phyloP scores from a whole-genome alignment of 2,113 vertebrate species.

The Rhagologus leucostigma region DNA sequence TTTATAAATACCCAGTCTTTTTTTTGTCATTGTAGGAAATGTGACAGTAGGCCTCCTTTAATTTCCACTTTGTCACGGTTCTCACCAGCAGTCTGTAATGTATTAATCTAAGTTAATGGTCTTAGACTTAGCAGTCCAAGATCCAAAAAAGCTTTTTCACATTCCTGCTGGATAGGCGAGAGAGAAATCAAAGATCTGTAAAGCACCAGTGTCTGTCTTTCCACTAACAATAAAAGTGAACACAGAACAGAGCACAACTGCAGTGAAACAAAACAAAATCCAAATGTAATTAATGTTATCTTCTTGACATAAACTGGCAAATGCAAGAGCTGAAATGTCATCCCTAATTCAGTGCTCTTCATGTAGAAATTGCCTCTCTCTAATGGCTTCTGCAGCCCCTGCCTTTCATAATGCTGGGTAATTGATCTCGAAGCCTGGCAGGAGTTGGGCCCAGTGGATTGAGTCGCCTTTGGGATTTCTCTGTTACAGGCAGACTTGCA shows the following conservation, averaged over 20 bases:
- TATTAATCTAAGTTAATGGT: background rate
- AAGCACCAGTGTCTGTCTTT: background rate
- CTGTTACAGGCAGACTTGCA: background rate
- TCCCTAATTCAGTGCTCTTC: slow-evolving; percentile 43
- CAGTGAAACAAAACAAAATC: slow-evolving; percentile 53
- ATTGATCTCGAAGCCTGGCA: slow-evolving; percentile 39
- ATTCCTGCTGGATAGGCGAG: background rate
- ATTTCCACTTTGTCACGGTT: background rate
- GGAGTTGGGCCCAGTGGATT: background rate
- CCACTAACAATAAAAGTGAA: background rate
- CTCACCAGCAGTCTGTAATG: background rate
- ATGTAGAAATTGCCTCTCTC: slow-evolving; percentile 33
- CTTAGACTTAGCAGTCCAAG: background rate
- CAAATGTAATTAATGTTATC: slow-evolving; percentile 59
- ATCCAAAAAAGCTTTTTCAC: background rate
- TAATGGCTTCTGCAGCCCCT: slow-evolving; percentile 53
- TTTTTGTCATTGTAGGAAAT: background rate
- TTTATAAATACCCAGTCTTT: background rate
- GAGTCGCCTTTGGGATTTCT: slow-evolving; percentile 5
- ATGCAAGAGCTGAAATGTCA: slow-evolving; percentile 56
- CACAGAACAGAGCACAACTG: slow-evolving; percentile 49
- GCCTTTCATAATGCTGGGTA: slow-evolving; percentile 38
- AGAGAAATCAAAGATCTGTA: background rate
- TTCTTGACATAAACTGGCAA: slow-evolving; percentile 51
- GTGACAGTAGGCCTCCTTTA: background rate